phyloP scores from a whole-genome alignment of 2,888 invertebrate genomes.

The Acleris holmiana region DNA sequence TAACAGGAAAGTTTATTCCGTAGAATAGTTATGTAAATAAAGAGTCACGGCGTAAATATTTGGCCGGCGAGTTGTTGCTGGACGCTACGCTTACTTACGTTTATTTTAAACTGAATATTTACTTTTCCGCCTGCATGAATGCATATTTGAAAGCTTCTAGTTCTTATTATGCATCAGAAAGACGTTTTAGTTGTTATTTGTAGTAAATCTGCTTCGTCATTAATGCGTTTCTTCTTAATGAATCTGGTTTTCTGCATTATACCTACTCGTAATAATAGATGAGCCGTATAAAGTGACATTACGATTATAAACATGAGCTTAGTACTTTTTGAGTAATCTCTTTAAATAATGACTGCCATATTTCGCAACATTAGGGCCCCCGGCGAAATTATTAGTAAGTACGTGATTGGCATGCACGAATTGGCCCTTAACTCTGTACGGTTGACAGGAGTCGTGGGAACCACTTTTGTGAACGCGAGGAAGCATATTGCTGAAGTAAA shows the following conservation, averaged over 20 bases:
- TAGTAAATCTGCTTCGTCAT: slow-evolving; percentile 32
- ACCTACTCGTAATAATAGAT: slow-evolving; percentile 1
- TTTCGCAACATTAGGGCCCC: slow-evolving; percentile 38
- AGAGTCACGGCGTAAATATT: slow-evolving; percentile 64
- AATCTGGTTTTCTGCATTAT: slow-evolving; percentile 1
- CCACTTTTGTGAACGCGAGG: slow-evolving; percentile 37
- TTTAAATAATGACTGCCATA: slow-evolving; percentile 26
- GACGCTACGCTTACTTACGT: slow-evolving; percentile 66
- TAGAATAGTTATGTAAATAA: slow-evolving; percentile 70
- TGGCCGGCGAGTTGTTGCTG: slow-evolving; percentile 56
- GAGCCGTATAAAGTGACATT: not conserved
- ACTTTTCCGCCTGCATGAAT: slow-evolving; percentile 57
- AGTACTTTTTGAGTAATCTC: slow-evolving; percentile 14
- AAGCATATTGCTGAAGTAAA: slow-evolving; percentile 28
- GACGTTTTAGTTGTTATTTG: slow-evolving; percentile 41
- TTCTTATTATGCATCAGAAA: slow-evolving; percentile 43
- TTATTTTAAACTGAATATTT: slow-evolving; percentile 67
- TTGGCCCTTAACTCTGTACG: slow-evolving; percentile 51
- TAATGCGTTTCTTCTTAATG: no score
- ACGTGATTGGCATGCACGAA: slow-evolving; percentile 65
- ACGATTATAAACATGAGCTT: not conserved
- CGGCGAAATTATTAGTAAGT: slow-evolving; percentile 45
- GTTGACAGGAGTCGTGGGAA: slow-evolving; percentile 59
- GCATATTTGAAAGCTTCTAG: slow-evolving; percentile 51
- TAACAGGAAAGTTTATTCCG: slow-evolving; percentile 57